phyloP scores from a whole-genome alignment of 2,113 vertebrate genomes.

The Ariopsis seemanni region DNA sequence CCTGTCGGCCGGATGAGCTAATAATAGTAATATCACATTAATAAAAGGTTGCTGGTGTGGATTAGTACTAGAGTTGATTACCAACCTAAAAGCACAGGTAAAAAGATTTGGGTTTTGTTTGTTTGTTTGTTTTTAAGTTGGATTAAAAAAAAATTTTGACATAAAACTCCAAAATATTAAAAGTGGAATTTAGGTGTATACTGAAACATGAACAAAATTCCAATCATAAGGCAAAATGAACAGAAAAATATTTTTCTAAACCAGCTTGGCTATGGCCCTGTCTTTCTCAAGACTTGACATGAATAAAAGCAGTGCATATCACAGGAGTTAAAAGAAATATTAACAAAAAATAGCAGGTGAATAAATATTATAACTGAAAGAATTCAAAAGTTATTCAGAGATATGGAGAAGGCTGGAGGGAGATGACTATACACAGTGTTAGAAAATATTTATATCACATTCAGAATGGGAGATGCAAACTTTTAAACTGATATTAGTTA shows the following conservation, averaged over 20 bases:
- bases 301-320: neutral
- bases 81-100: neutral
- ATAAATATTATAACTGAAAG: neutral
- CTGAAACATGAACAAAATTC: neutral
- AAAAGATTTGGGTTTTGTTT: too few relatives aligned
- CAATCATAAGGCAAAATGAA: neutral
- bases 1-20: too few relatives aligned
- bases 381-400: neutral
- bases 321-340: neutral
- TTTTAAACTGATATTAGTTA: too few relatives aligned
- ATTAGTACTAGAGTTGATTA: neutral
- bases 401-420: neutral
- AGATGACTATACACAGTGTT: neutral
- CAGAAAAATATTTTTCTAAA: neutral
- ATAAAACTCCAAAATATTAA: neutral
- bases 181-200: neutral
- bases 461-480: too few relatives aligned
- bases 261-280: neutral
- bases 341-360: neutral
- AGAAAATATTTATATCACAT: neutral
- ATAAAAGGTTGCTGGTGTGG: too few relatives aligned
- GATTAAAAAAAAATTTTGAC: too few relatives aligned
- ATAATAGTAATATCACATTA: too few relatives aligned
- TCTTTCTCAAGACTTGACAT: neutral
- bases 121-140: too few relatives aligned